A percentile compares a stretch with the other conserved stretches of the same genome.
These are phyloP conservation scores for Carcina quercana DNA, from an alignment of 2,888 invertebrate genomes.

Conservation along the genomic window DNA sequence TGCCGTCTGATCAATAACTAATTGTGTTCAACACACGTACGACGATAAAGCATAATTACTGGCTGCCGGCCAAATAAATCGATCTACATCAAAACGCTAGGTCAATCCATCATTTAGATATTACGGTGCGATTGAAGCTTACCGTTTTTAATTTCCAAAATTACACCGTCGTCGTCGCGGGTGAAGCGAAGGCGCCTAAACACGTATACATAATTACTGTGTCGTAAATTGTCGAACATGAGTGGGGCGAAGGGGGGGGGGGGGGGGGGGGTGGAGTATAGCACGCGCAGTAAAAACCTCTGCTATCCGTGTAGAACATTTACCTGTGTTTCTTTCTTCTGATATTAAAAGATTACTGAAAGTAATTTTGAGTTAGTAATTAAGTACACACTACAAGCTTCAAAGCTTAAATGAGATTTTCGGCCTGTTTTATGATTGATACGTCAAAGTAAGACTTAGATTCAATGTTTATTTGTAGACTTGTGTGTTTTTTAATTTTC, in stretches of 20 bases:
- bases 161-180: slow-evolving; percentile 54
- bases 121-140: slow-evolving; percentile 67
- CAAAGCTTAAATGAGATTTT: too few species aligned
- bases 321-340: too few species aligned
- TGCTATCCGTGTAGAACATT: too few species aligned
- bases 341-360: too few species aligned
- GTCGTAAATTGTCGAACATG: slow-evolving; percentile 64
- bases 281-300: too few species aligned
- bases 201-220: slow-evolving; percentile 65
- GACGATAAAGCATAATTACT: slow-evolving; percentile 72
- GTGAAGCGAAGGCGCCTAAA: slow-evolving; percentile 50
- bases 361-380: too few species aligned
- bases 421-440: too few species aligned
- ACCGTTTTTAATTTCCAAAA: slow-evolving; percentile 73
- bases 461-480: too few species aligned
- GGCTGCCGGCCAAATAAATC: slow-evolving; percentile 72
- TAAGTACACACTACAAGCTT: too few species aligned
- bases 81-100: slow-evolving; percentile 70
- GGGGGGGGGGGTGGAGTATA: too few species aligned
- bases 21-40: slow-evolving; percentile 71
- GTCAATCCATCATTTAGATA: slow-evolving; percentile 74
- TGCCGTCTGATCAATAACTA: slow-evolving; percentile 72
- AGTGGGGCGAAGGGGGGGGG: slow-evolving; percentile 37
- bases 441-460: too few species aligned
- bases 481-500: too few species aligned